Conservation (phyloP, 1,140 invertebrate species). For the Macrobrachium nipponense region DNA sequence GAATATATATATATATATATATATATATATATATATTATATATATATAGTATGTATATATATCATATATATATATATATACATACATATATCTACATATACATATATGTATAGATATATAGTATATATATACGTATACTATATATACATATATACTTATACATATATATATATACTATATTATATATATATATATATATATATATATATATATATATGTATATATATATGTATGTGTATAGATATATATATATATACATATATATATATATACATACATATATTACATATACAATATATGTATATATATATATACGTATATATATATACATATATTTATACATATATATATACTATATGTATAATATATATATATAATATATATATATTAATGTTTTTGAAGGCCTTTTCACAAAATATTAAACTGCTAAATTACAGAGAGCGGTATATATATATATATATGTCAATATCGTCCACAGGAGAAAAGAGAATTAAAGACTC, state of each 20-base stretch:
- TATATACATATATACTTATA: background rate
- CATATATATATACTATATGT: too few relatives aligned
- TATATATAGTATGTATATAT: too few relatives aligned
- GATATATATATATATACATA: constrained; percentile 12
- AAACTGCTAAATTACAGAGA: too few relatives aligned
- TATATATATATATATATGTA: background rate
- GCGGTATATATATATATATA: too few relatives aligned
- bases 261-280: constrained; percentile 1
- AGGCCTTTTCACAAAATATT: too few relatives aligned
- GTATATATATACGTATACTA: background rate
- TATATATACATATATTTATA: constrained; percentile 8
- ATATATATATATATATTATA: too few relatives aligned
- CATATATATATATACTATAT: background rate
- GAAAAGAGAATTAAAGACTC: too few relatives aligned
- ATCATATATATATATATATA: background rate
- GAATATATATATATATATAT: too few relatives aligned
- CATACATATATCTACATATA: background rate
- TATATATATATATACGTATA: background rate
- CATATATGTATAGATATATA: background rate
- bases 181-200: background rate
- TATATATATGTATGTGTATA: constrained; percentile 2
- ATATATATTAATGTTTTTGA: too few relatives aligned
- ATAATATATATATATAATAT: too few relatives aligned
- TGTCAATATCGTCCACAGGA: too few relatives aligned
- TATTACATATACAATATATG: background rate